Conservation (phyloP, 2,113 vertebrate species). For the Emydocephalus ijimae region DNA sequence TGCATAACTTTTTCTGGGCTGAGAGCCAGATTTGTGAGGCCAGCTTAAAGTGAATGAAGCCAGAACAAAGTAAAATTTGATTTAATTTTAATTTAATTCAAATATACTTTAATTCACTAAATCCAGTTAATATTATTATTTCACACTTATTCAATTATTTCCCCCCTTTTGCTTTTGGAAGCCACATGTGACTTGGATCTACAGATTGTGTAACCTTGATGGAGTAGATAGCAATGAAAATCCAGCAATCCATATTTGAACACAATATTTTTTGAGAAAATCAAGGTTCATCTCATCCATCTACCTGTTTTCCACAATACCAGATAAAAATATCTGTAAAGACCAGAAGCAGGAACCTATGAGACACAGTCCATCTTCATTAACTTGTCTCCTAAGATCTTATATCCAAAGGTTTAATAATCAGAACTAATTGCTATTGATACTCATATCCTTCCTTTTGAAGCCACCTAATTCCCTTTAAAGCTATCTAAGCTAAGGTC, state of each 20-base stretch:
- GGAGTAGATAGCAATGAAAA: neutral
- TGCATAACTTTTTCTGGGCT: neutral
- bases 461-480: neutral
- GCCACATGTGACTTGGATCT: neutral
- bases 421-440: neutral
- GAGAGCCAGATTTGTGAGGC: neutral
- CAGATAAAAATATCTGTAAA: neutral
- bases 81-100: neutral
- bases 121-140: neutral
- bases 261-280: neutral
- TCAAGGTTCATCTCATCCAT: neutral
- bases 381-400: neutral
- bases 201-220: neutral
- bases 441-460: neutral
- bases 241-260: neutral
- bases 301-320: neutral
- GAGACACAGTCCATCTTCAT: neutral
- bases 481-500: neutral
- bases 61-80: neutral
- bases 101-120: neutral
- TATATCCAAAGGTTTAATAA: neutral
- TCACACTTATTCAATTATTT: neutral
- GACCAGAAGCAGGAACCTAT: neutral
- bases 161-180: neutral
- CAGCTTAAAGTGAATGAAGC: neutral